These are phyloP conservation scores for Drosophila serrata DNA, from an alignment of 1,140 invertebrate genomes.

Conservation along the genomic window DNA sequence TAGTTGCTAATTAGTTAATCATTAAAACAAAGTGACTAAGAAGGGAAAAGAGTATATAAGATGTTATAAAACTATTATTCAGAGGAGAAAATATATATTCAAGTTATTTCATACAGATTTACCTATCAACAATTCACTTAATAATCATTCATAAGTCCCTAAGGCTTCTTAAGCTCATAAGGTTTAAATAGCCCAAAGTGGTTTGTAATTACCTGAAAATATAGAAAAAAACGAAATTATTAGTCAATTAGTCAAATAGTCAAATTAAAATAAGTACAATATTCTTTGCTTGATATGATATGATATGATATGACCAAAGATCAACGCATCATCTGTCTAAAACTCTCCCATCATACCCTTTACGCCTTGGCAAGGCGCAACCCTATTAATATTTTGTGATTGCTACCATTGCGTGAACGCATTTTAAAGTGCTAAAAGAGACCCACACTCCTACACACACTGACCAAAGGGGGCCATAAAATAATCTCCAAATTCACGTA, in stretches of 20 bases:
- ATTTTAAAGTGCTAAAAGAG: conserved; percentile 33
- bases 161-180: background rate
- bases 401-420: conserved; percentile 30
- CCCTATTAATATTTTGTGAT: conserved; percentile 21
- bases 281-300: background rate
- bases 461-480: conserved; percentile 43
- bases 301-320: background rate
- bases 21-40: too few species aligned
- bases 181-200: background rate
- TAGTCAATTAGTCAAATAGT: background rate
- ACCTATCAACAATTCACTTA: too few species aligned
- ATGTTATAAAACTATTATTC: too few species aligned
- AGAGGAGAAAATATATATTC: too few species aligned
- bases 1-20: background rate
- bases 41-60: too few species aligned
- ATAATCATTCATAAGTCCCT: too few species aligned
- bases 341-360: background rate
- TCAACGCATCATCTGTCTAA: background rate
- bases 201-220: conserved; percentile 32
- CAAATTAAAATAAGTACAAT: background rate
- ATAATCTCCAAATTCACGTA: conserved; percentile 38
- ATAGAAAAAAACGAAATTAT: background rate
- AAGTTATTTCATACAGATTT: too few species aligned
- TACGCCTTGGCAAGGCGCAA: conserved; percentile 29
- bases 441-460: background rate